Evolutionary conservation across 2,888 invertebrate genomes (phyloP).

Genomic region (Cephus nigrinus): DNA sequence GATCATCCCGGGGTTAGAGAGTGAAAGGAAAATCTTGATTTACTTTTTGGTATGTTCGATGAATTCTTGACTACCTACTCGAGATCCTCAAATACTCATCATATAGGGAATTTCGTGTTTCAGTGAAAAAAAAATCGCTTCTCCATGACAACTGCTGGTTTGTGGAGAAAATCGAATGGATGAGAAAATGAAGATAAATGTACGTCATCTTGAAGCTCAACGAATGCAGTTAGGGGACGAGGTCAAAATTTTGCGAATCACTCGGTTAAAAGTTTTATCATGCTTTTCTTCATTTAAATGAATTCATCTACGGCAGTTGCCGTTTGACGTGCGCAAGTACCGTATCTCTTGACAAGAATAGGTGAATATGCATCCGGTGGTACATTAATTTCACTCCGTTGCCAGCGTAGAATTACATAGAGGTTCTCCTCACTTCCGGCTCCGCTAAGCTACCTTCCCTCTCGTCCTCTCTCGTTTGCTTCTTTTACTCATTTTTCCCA

Average conservation of each 20-base stretch:
- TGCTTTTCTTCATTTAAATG: neutral
- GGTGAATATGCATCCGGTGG: neutral
- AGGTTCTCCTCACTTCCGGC: neutral
- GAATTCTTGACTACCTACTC: slow-evolving; percentile 26
- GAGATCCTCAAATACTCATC: neutral
- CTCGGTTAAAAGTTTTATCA: neutral
- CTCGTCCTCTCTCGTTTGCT: slow-evolving; percentile 23
- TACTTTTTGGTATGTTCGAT: slow-evolving; percentile 34
- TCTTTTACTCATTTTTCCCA: slow-evolving; percentile 29
- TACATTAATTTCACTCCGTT: neutral
- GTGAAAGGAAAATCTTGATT: slow-evolving; percentile 40
- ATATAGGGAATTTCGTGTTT: neutral
- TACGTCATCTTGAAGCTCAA: neutral
- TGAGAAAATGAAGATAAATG: too few species aligned
- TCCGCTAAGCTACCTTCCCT: neutral
- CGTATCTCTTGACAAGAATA: too few species aligned
- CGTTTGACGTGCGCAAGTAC: neutral
- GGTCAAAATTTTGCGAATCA: neutral
- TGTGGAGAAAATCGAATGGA: too few species aligned
- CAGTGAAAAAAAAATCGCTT: neutral
- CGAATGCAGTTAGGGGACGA: neutral
- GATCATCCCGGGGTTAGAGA: slow-evolving; percentile 33
- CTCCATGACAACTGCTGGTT: neutral
- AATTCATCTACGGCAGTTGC: neutral
- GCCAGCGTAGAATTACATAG: neutral